Evolutionary conservation across 2,797 vertebrate species (phyloP), one percentile per base, ranked within the genome.

Genomic region (Echiichthys vipera): DNA sequence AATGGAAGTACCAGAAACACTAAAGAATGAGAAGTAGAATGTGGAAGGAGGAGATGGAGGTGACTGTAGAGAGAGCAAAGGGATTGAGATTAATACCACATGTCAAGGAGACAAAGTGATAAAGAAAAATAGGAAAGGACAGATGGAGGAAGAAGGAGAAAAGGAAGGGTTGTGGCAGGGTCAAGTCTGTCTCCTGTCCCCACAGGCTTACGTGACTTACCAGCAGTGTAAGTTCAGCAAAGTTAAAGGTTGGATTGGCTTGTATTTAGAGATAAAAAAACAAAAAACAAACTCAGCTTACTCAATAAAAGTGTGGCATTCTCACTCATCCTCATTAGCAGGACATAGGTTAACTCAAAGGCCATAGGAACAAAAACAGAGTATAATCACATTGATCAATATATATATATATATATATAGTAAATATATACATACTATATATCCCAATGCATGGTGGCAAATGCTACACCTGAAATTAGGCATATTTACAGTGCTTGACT

Each of bases 201-300:
- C 55, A 46, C 34, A 77, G 87, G 85, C 75, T 73, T 67, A 67
- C 20, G 25, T 82, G 75, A 84, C 77, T 78, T 64, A 79, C 46
- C 66, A 71, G 54, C 63, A 53, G 58, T 50, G 40, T 47, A 68
- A 71, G 76, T 76, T 83, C 66, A 79, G 55, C 40, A 64, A 20
- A 80, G 78, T 83, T 87, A 81, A 89, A 82, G 84, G 81, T 75
- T 74, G 65, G 36, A 50, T 61, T 61, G 45, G 71, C 34, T 72
- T 78, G 37, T 71, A 17, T 55, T 64, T 74, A 24, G 12, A 40
- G 13, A 36, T 54, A 59, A 62, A 67, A 71, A 15, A 69, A 36
- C 50, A 59, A 62, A 67, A 71, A 15, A 69, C 58, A 50, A 56
- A 70, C 37, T 64, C 40, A 65, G 45, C 54, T 7, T 14, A 53